Evolutionary conservation across 1,140 invertebrate genomes (phyloP).

Genomic region (Eumeta japonica): DNA sequence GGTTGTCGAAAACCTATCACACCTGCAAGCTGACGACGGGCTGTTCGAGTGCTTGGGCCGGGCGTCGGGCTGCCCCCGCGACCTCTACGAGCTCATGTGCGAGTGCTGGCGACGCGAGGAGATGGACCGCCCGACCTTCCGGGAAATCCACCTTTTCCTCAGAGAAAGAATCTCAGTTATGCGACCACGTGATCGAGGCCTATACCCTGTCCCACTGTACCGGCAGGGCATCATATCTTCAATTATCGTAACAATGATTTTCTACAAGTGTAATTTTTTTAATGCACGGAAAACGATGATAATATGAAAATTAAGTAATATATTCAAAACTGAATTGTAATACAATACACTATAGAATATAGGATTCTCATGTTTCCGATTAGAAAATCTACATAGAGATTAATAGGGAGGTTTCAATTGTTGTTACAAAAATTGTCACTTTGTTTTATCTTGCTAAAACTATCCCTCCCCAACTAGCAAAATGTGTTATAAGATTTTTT

Average conservation of each 20-base stretch:
- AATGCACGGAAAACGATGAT: not conserved
- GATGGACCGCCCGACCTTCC: constrained; percentile 76
- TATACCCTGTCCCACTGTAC: too few species aligned
- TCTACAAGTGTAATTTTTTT: constrained; percentile 3
- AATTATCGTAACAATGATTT: too few species aligned
- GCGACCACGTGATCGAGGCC: constrained; percentile 57
- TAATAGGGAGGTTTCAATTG: too few species aligned
- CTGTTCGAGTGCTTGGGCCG: constrained; percentile 67
- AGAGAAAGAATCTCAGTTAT: constrained; percentile 79
- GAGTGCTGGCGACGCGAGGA: constrained; percentile 87
- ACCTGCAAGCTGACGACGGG: constrained; percentile 63
- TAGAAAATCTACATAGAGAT: too few species aligned
- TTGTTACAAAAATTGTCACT: too few species aligned
- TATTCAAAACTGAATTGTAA: not conserved
- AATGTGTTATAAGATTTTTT: too few species aligned
- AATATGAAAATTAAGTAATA: not conserved
- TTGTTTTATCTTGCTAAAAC: too few species aligned
- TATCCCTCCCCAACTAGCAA: too few species aligned
- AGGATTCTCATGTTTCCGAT: too few species aligned
- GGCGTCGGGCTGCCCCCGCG: constrained; percentile 72
- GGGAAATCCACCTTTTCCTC: constrained; percentile 84
- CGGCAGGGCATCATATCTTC: too few species aligned
- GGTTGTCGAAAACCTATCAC: constrained; percentile 71
- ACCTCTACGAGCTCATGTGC: constrained; percentile 85
- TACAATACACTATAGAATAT: constrained; percentile 14